These are phyloP conservation scores for Caenorhabditis doughertyi DNA, from an alignment of 2,888 invertebrate genomes.

Conservation along the genomic window DNA sequence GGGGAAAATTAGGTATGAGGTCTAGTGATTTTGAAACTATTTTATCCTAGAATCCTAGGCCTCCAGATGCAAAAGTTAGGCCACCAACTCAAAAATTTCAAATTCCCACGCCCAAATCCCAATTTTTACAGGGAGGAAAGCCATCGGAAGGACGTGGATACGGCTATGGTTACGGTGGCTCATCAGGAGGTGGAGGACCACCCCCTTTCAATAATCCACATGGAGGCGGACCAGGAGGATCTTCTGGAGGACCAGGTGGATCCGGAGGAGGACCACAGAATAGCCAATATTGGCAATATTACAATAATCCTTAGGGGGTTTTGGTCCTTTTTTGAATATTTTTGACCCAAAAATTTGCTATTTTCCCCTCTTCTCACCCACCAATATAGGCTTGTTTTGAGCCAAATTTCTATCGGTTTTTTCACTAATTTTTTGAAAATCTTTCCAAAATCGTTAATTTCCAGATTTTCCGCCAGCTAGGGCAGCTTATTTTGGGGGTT, in stretches of 20 bases:
- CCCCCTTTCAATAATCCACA: background rate
- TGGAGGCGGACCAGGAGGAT: background rate
- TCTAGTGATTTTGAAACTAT: too few species aligned
- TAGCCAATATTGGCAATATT: conserved; percentile 75
- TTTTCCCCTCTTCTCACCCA: too few species aligned
- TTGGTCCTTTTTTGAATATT: too few species aligned
- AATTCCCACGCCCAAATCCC: background rate
- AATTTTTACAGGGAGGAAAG: conserved; percentile 30
- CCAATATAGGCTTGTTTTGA: too few species aligned
- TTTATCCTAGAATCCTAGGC: too few species aligned
- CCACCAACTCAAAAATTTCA: background rate
- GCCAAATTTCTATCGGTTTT: background rate
- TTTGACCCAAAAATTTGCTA: too few species aligned
- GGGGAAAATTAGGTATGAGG: background rate
- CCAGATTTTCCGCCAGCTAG: too few species aligned
- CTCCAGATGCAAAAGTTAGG: too few species aligned
- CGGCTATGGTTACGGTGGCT: conserved; percentile 39
- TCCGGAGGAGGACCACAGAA: conserved; percentile 9
- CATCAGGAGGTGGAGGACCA: background rate
- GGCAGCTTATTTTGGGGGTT: too few species aligned
- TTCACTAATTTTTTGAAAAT: too few species aligned
- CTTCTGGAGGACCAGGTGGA: background rate
- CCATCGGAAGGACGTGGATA: conserved; percentile 26
- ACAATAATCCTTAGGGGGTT: too few species aligned
- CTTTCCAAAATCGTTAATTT: too few species aligned